These are phyloP conservation scores for Pitta sordida DNA, from an alignment of 2,113 vertebrate species.

Conservation along the genomic window DNA sequence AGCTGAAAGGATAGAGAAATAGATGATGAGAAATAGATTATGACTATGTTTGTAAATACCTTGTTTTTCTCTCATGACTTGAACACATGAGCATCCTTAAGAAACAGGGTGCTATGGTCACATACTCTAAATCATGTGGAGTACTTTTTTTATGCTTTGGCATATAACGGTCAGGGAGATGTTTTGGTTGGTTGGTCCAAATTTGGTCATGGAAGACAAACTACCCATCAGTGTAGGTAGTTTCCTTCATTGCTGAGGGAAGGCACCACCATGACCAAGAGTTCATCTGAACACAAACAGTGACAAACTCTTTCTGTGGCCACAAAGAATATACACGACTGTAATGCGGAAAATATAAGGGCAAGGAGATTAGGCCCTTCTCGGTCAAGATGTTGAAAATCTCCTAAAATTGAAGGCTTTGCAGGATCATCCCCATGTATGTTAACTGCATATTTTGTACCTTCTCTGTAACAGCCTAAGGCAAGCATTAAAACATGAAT, in stretches of 20 bases:
- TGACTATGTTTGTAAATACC: neutral
- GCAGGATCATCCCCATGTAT: neutral
- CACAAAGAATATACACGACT: neutral
- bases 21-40: neutral
- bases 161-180: neutral
- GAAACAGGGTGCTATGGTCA: neutral
- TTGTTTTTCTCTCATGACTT: neutral
- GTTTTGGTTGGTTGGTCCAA: neutral
- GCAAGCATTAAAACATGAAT: neutral
- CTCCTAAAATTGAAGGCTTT: neutral
- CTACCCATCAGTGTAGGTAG: fast-evolving
- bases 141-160: neutral
- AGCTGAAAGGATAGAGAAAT: neutral
- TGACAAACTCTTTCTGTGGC: neutral
- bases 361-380: neutral
- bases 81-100: neutral
- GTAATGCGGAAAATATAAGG: neutral
- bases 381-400: neutral
- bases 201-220: neutral
- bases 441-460: neutral
- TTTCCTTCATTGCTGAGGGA: neutral
- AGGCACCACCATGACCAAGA: neutral
- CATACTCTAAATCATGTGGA: neutral
- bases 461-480: fast-evolving
- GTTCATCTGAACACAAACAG: neutral